Conservation (phyloP, 2,888 invertebrate genomes). For the Eupithecia abbreviata region DNA sequence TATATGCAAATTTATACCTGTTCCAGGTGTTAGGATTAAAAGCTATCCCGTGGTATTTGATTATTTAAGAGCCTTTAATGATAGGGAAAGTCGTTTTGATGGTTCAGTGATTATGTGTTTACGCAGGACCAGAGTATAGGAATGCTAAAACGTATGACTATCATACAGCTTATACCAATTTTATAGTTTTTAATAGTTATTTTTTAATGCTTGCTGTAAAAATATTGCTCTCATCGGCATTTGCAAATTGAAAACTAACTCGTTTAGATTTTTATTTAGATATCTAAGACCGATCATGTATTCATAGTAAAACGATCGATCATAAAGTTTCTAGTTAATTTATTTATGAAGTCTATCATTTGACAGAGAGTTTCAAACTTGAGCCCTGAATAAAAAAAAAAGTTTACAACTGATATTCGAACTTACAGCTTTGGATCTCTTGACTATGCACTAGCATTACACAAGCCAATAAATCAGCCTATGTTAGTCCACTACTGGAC, state of each 20-base stretch:
- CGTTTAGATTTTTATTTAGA: constrained; percentile 14
- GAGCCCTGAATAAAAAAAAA: not conserved
- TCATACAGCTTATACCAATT: not conserved
- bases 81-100: constrained; percentile 13
- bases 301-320: not conserved
- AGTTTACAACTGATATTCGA: not conserved
- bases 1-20: constrained; percentile 70
- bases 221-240: not conserved
- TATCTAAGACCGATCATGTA: not conserved
- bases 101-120: not conserved
- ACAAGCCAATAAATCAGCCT: not conserved
- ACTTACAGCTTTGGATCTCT: not conserved
- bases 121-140: not conserved
- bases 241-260: constrained; percentile 1
- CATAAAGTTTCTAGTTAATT: not conserved
- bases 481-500: too few relatives aligned
- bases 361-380: not conserved
- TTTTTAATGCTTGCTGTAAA: not conserved
- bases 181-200: not conserved
- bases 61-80: constrained; percentile 13
- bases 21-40: constrained; percentile 63
- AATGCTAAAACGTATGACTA: not conserved
- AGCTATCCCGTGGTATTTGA: constrained; percentile 9
- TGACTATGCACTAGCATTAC: not conserved
- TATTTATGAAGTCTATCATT: not conserved